Percentiles rank a stretch among this genome's conserved stretches.
Evolutionary conservation across 2,888 invertebrate genomes (phyloP).

Genomic region (Micoletzkya japonica): DNA sequence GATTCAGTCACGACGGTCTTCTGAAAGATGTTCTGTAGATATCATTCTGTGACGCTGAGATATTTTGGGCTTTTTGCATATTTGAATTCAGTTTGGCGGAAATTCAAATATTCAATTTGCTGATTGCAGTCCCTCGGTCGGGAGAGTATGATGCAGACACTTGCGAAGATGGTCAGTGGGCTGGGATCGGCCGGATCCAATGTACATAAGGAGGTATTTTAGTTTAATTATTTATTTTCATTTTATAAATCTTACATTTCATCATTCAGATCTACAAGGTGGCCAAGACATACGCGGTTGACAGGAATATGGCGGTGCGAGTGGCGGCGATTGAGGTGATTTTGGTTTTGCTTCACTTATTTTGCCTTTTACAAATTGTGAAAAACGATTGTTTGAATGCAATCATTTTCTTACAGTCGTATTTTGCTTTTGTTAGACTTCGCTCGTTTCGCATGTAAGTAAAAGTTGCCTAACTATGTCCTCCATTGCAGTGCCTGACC

Average conservation of each 20-base stretch:
- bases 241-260: not conserved
- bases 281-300: slow-evolving; percentile 82
- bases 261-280: slow-evolving; percentile 77
- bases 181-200: slow-evolving; percentile 89
- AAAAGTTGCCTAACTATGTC: too few relatives aligned
- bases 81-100: not conserved
- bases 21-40: slow-evolving; percentile 28
- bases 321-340: slow-evolving; percentile 82
- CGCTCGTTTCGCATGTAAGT: not conserved
- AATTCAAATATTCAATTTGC: not conserved
- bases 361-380: too few relatives aligned
- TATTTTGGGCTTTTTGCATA: slow-evolving; percentile 8
- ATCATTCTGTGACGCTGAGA: slow-evolving; percentile 28
- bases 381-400: too few relatives aligned
- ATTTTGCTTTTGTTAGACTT: not conserved
- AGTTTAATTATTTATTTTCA: not conserved
- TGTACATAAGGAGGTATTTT: slow-evolving; percentile 75
- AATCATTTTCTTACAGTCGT: too few relatives aligned
- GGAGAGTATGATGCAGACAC: slow-evolving; percentile 92
- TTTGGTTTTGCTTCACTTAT: too few relatives aligned
- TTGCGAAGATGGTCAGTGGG: slow-evolving; percentile 88
- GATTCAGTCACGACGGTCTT: slow-evolving; percentile 31
- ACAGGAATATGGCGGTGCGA: slow-evolving; percentile 87
- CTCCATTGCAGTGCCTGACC: slow-evolving; percentile 76
- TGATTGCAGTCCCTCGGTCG: slow-evolving; percentile 80